Evolutionary conservation across 2,113 vertebrate genomes (phyloP), one percentile per base, ranked within the genome.

Genomic region (Arenaria interpres): DNA sequence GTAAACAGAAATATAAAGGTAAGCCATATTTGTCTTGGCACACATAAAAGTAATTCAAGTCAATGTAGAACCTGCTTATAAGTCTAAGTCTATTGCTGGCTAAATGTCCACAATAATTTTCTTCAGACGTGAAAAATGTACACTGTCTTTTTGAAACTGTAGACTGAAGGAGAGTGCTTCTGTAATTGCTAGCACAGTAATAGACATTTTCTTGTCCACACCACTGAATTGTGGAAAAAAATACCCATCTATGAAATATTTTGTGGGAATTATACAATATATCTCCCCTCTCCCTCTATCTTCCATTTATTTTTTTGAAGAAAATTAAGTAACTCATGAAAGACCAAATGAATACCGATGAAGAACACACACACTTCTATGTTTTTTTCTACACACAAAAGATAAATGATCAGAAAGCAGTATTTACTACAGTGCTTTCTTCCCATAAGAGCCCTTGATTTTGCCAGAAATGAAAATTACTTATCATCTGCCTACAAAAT

Each of bases 61-160:
- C 90, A 91, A 93, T 79, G 62, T 33, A 88, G 45, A 67, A 54
- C 69, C 35, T 85, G 62, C 66, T 85, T 93, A n/a, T 62, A 96
- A 79, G 82, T 88, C 67, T 82, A 85, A 69, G 74, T 73, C 92
- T 95, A 78, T 74, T 85, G 67, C 90, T 90, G 60, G 66, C 62
- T 95, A 91, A 92, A 95, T 24, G n/a, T 95, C 86, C 69, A 79
- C 90, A 89, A 79, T 95, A 75, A 90, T 96, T 96, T 96, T 92
- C 64, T 88, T 89, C 79, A 96, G 89, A 85, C 53, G 35, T 89
- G 75, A 96, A 94, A 88, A 95, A 94, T 56, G 28, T 73, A 74
- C 35, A 39, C 72, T 73, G 83, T 79, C 46, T 89, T 92, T 92
- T 90, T 93, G 64, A 81, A 96, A 90, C 48, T 59, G 37, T 82